These are phyloP conservation scores for Sebastes flavidus DNA, from an alignment of 2,797 vertebrate genomes.

Conservation along the genomic window DNA sequence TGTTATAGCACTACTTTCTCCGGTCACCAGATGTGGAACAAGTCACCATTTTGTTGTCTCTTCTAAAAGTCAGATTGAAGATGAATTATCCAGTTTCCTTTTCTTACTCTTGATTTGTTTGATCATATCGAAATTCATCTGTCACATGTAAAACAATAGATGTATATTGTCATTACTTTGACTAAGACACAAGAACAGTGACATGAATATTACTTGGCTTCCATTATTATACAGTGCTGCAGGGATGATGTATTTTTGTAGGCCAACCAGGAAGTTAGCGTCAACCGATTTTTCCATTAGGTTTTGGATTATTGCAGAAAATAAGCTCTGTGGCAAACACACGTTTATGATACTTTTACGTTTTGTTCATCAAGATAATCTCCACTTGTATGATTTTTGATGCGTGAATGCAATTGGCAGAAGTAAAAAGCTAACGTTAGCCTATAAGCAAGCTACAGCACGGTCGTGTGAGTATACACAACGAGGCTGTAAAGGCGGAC, in stretches of 20 bases:
- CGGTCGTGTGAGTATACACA: no score
- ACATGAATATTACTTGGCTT: background rate
- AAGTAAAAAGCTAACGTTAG: no score
- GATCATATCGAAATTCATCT: background rate
- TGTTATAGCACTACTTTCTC: conserved; percentile 20
- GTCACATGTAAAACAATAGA: background rate
- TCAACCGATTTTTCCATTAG: no score
- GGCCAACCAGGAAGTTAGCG: no score
- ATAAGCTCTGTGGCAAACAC: no score
- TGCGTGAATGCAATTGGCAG: no score
- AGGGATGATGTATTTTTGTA: no score
- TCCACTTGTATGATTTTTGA: no score
- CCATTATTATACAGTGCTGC: background rate
- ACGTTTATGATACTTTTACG: no score
- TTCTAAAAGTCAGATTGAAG: background rate
- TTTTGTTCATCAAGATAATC: no score
- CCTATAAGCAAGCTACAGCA: no score
- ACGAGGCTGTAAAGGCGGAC: no score
- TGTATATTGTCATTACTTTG: background rate
- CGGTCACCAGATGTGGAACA: conserved; percentile 26
- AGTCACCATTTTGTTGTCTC: background rate
- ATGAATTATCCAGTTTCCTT: background rate
- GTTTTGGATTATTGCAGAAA: background rate
- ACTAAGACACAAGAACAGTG: background rate
- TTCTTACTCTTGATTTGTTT: background rate